Percentiles rank a stretch among this genome's conserved stretches.
Conservation (phyloP, 2,888 invertebrate genomes). For the Seira ritae region DNA sequence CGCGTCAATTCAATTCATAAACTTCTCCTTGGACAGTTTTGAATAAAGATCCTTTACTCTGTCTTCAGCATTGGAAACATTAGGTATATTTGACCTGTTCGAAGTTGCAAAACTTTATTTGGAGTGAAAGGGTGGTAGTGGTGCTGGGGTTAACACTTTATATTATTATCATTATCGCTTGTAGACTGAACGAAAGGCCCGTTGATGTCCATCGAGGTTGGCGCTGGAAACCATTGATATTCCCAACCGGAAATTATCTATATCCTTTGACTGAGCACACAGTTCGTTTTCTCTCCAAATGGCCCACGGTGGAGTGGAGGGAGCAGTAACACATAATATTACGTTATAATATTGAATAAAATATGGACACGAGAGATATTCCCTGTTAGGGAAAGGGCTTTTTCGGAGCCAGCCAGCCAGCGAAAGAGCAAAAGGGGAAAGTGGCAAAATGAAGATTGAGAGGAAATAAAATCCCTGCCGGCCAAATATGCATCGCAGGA, state of each 20-base stretch:
- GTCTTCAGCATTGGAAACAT: not conserved
- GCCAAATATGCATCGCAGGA: constrained; percentile 53
- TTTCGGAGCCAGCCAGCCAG: not conserved
- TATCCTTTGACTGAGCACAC: constrained; percentile 50
- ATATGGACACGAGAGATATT: constrained; percentile 1
- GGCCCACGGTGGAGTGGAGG: constrained; percentile 41
- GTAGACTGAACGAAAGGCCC: constrained; percentile 39
- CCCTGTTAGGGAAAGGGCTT: not conserved
- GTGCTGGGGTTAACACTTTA: not conserved
- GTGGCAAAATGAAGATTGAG: constrained; percentile 24
- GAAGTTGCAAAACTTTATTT: not conserved
- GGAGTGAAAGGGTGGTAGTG: not conserved
- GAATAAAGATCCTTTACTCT: not conserved
- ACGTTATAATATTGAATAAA: constrained; percentile 14
- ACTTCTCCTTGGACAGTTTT: not conserved
- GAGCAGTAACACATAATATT: constrained; percentile 10
- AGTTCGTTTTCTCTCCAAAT: constrained; percentile 30
- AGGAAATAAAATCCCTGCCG: constrained; percentile 58
- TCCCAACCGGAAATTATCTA: constrained; percentile 61
- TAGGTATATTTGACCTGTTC: not conserved
- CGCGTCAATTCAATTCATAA: not conserved
- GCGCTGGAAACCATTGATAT: constrained; percentile 58
- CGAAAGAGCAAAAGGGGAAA: constrained; percentile 12
- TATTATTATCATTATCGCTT: constrained; percentile 18
- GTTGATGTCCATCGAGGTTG: constrained; percentile 54